Evolutionary conservation across 1,140 invertebrate genomes (phyloP), one percentile per base, ranked within the genome.

Genomic region (Neotoxoptera formosana): DNA sequence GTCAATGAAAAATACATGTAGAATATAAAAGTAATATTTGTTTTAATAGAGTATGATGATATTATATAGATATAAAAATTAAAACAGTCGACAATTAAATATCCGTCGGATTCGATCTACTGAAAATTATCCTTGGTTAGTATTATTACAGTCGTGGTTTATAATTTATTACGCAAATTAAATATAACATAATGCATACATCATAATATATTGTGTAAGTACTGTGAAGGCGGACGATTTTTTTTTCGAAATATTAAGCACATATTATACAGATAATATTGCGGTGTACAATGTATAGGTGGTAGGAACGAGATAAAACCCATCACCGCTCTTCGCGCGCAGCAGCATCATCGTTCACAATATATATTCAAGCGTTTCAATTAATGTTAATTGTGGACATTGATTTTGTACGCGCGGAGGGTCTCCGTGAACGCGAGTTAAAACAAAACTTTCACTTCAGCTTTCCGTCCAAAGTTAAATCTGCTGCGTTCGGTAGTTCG

Each of bases 361-460:
- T 76, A 67, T 76, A 81, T 91, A 83, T 84, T 92, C 91, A 84
- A 92, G 76, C 76, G 81, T 92, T 93, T 93, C 91, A 93, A 93
- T 93, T 86, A 93, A 93, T 86, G 91, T 93, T 93, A 93, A 93
- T 93, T 93, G 81, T 93, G 91, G 91, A 93, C 91, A 93, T 93
- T 93, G 91, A 93, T 93, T 93, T 93, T 84, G 81, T 21, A 41
- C 34, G 25, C 34, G 11, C 34, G 34, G 53, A 93, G 81, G 91
- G 91, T 93, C 81, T 83, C n/a, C n/a, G 34, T 30, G 48, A n/a
- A 23, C 87, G 87, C 8, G 91, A 48, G 91, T 92, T 92, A 84
- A 93, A 84, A 83, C 60, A 45, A 93, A 93, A 93, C 91, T 93
- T 93, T 93, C 91, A 84, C 91, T 92, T 84, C 48, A n/a, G 91